Evolutionary conservation across 2,113 vertebrate genomes (phyloP), one percentile per base, ranked within the genome.

Genomic region (Anhinga anhinga): DNA sequence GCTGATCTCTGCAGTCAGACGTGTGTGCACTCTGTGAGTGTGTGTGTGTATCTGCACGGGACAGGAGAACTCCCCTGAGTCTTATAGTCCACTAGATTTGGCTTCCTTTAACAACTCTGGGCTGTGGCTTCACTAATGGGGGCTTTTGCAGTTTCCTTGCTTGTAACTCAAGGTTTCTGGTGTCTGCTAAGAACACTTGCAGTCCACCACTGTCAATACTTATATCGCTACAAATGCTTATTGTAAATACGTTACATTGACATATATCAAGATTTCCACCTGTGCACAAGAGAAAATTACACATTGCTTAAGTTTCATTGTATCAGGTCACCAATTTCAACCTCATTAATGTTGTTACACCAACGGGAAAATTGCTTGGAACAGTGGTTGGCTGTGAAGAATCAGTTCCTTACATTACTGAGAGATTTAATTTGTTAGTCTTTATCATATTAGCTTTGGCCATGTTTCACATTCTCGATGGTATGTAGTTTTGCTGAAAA

Each of bases 21-120:
- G 1, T 25, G 30, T 52, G 6, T 34, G 36, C 22, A 30, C 10
- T 26, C 11, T 21, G 17, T 21, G 6, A 3, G 2, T 36, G 38
- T 40, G 17, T 30, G 17, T 44, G 25, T 50, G 9, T 21, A 5
- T 13, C 42, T 50, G n/a, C 55, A 32, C 0, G 0, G 38, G 11
- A 73, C 10, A 34, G 34, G 18, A 56, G 34, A 82, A 62, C 11
- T 58, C 14, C 36, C 8, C 26, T 25, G 13, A 45, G 20, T 70
- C 25, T 86, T 65, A 17, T 66, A 52, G 55, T 42, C 61, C 36
- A 32, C 52, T 27, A 55, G 5, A 61, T 36, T 30, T 78, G 34
- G 13, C 6, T 83, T 77, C 18, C 13, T 78, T 66, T 56, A 56
- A 45, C 11, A 62, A 40, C 15, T 74, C 20, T 18, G 32, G 19